Conservation (phyloP, 1,140 invertebrate species). For the Drosophila baimaii region DNA sequence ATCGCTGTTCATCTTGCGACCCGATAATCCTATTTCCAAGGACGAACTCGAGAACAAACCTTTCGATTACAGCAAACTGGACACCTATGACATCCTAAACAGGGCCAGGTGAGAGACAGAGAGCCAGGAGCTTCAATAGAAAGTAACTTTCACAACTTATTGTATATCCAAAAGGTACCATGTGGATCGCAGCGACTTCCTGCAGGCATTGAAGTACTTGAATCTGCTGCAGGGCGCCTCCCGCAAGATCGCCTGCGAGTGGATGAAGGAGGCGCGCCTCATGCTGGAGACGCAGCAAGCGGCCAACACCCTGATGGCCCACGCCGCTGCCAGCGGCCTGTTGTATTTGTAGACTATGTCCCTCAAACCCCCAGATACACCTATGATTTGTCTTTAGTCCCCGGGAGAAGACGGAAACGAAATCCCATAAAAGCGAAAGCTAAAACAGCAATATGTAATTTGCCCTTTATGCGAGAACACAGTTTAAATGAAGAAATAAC, state of each 20-base stretch:
- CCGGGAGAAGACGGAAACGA: slow-evolving; percentile 29
- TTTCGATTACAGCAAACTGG: slow-evolving; percentile 88
- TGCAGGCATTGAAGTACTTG: slow-evolving; percentile 94
- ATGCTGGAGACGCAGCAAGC: slow-evolving; percentile 96
- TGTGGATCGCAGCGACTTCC: slow-evolving; percentile 93
- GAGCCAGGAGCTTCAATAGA: background rate
- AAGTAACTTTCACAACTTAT: background rate
- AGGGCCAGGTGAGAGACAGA: slow-evolving; percentile 91
- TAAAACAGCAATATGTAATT: slow-evolving; percentile 48
- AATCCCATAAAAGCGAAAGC: slow-evolving; percentile 18
- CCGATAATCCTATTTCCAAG: slow-evolving; percentile 87
- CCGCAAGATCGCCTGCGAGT: slow-evolving; percentile 91
- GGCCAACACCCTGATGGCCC: slow-evolving; percentile 92
- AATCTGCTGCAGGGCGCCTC: slow-evolving; percentile 95
- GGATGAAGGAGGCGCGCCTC: slow-evolving; percentile 93
- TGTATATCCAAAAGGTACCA: slow-evolving; percentile 88
- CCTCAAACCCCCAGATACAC: slow-evolving; percentile 14
- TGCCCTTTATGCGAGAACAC: slow-evolving; percentile 31
- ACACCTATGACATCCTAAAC: slow-evolving; percentile 94
- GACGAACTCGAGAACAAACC: slow-evolving; percentile 89
- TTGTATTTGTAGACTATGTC: slow-evolving; percentile 87
- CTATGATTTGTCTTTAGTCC: slow-evolving; percentile 58
- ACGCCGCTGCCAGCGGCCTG: slow-evolving; percentile 90
- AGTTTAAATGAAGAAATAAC: slow-evolving; percentile 21
- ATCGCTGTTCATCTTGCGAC: slow-evolving; percentile 88